Base-by-base conservation (phyloP, 2,113 vertebrate genomes). In the Cynocephalus volans region DNA sequence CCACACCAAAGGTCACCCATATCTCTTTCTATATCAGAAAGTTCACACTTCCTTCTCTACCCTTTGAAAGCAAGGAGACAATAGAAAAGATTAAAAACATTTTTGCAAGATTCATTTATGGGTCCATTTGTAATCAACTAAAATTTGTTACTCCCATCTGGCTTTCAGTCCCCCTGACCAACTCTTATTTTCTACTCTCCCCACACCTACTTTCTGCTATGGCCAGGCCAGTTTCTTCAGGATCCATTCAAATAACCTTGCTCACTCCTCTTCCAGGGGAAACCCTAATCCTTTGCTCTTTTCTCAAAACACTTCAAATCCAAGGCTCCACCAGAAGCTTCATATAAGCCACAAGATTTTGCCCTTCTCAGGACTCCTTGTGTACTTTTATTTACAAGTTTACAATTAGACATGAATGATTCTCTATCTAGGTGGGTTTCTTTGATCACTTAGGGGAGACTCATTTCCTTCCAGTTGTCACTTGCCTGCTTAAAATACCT, bases 51-150 rank as follows among this genome's bases (percentile, higher is more conserved):
- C 8, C 26, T 82, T 73, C 56, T 72, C 84, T 54, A 72, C 6
- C 31, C 83, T 92, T 91, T 21, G 21, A 84, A 87, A 92, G 36
- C 31, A 5, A 95, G 23, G n/a, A 94, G 23, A 70, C 77, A 60
- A 76, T 1, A 69, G 52, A 84, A 18, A 65, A 72, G 13, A 75
- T 50, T 67, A 26, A 76, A 84, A 62, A 54, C 17, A 76, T 65
- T 84, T 88, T 81, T 72, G 73, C n/a, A 69, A 89, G 58, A 54
- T 60, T 84, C 73, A 41, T 6, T 75, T 62, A 26, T 83, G 67
- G 62, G 36, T 48, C 45, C 84, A 48, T 36, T 84, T 80, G n/a
- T 60, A 70, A 93, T 87, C 80, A 86, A 28, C 28, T 45, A 73
- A 45, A 76, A 56, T 18, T 6, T 15, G 19, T 76, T 58, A 70